Evolutionary conservation across 2,888 invertebrate species (phyloP).

Genomic region (Heliconius ethilla): DNA sequence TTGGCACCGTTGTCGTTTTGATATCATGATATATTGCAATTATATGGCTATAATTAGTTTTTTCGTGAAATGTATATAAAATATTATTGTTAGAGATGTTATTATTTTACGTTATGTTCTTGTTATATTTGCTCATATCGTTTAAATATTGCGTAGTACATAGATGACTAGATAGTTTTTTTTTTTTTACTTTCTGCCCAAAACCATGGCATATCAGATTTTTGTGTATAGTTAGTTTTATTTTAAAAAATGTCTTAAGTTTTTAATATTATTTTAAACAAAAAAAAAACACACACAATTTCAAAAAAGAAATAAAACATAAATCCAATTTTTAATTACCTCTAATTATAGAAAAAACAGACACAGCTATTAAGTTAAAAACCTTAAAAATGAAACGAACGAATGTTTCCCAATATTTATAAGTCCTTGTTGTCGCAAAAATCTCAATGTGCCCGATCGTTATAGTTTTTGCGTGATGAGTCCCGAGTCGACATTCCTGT

Average conservation of each 20-base stretch:
- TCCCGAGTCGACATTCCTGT: conserved; percentile 64
- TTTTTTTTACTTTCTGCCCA: not conserved
- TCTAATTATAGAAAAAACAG: not conserved
- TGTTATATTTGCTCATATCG: too few species aligned
- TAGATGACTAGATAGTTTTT: not conserved
- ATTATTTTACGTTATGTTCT: too few species aligned
- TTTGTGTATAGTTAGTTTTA: too few species aligned
- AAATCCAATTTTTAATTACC: not conserved
- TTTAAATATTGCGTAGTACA: too few species aligned
- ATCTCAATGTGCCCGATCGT: conserved; percentile 48
- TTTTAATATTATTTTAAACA: too few species aligned
- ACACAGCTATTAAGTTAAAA: not conserved
- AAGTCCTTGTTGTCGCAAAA: conserved; percentile 38
- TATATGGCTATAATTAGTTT: not conserved
- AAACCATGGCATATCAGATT: too few species aligned
- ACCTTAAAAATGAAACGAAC: not conserved
- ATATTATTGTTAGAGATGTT: not conserved
- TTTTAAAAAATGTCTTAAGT: too few species aligned
- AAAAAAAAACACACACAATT: too few species aligned
- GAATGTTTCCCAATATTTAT: conserved; percentile 28
- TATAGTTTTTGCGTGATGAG: conserved; percentile 70
- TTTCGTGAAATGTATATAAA: not conserved
- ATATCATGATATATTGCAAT: not conserved
- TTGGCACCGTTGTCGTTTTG: too few species aligned
- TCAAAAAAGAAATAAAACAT: too few species aligned